phyloP scores from a whole-genome alignment of 1,140 invertebrate genomes.

The Dinoponera quadriceps region DNA sequence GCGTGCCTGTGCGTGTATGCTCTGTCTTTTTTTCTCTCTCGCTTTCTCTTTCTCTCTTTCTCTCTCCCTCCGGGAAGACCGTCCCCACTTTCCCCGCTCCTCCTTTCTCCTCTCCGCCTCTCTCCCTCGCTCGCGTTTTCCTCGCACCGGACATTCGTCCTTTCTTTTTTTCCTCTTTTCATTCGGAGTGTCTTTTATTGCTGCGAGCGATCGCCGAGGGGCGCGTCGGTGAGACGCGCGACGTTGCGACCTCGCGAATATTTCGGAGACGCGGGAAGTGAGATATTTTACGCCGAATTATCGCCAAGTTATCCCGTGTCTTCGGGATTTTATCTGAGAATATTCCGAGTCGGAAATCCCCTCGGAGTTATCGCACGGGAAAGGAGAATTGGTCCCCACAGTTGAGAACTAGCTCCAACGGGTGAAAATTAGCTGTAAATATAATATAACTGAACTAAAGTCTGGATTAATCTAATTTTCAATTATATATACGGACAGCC shows the following conservation, averaged over 20 bases:
- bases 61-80: constrained; percentile 16
- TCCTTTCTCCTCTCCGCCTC: constrained; percentile 13
- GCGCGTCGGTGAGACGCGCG: background rate
- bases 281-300: background rate
- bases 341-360: too few species aligned
- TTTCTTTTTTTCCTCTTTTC: background rate
- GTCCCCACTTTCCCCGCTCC: constrained; percentile 30
- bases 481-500: too few species aligned
- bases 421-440: too few species aligned
- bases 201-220: background rate
- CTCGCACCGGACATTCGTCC: constrained; percentile 1
- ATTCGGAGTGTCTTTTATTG: background rate
- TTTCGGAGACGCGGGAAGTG: background rate
- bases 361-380: too few species aligned
- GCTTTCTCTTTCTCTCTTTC: constrained; percentile 28
- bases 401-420: too few species aligned
- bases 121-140: background rate
- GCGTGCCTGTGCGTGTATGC: constrained; percentile 19
- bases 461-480: too few species aligned
- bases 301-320: background rate
- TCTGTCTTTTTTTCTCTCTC: constrained; percentile 35
- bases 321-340: background rate
- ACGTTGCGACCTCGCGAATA: background rate
- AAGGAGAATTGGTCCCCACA: too few species aligned
- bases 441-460: too few species aligned